A percentile compares a stretch with the other conserved stretches of the same genome.
These are phyloP conservation scores for Psococerastis gibbosa DNA, from an alignment of 2,888 invertebrate species.

Conservation along the genomic window DNA sequence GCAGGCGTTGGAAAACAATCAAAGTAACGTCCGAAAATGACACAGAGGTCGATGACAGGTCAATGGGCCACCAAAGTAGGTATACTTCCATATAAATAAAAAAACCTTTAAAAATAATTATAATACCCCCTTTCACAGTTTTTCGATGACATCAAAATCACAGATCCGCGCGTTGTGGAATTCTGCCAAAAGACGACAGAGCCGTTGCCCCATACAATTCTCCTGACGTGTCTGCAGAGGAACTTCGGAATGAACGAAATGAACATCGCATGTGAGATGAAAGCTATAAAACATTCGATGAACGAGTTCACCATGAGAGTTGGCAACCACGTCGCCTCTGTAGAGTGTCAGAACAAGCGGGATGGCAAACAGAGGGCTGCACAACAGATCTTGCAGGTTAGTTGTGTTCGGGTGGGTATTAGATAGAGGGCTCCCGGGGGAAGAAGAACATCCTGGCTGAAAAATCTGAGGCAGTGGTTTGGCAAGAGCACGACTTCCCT, in stretches of 20 bases:
- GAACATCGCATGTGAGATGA: conserved; percentile 70
- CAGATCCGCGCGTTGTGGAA: conserved; percentile 85
- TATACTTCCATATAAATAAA: no score
- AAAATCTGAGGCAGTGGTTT: no score
- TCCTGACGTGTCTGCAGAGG: conserved; percentile 77
- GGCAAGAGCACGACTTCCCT: no score
- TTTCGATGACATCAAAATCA: conserved; percentile 83
- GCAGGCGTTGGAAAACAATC: no score
- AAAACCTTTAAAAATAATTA: no score
- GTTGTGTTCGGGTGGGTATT: no score
- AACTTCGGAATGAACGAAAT: conserved; percentile 85
- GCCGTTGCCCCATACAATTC: conserved; percentile 83
- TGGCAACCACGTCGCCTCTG: conserved; percentile 76
- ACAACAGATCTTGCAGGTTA: conserved; percentile 74
- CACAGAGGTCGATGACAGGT: no score
- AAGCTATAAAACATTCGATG: conserved; percentile 72
- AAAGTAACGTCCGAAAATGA: no score
- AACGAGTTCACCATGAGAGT: conserved; percentile 91
- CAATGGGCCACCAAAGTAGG: no score
- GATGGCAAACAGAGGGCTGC: conserved; percentile 93
- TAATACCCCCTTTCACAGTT: conserved; percentile 39
- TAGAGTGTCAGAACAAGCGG: conserved; percentile 88
- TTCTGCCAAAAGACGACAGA: conserved; percentile 94
- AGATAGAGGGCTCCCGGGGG: no score
- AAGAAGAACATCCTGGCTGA: no score